Evolutionary conservation across 2,888 invertebrate genomes (phyloP), one percentile per base, ranked within the genome.

Genomic region (Antitype chi): DNA sequence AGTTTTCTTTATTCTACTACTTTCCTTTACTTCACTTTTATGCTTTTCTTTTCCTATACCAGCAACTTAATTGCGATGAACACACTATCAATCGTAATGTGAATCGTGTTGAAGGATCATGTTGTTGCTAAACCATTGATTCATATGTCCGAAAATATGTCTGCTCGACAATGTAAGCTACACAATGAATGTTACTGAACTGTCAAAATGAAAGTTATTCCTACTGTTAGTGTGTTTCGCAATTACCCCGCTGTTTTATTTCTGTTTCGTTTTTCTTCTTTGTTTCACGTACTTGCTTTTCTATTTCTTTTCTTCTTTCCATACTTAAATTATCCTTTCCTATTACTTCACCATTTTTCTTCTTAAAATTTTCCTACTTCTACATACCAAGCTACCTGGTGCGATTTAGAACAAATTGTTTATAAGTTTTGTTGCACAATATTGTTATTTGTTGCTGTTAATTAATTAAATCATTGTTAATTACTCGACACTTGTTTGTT

Each of bases 381-480:
- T 71, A 74, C 55, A 71, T 67, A 79, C 68, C 67, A 87, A 90
- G 91, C 92, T 93, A 92, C 94, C 93, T 92, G 92, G 94, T 94
- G 93, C 93, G 90, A 90, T 91, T 91, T 93, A 93, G 89, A 87
- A 89, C 85, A 87, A 89, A 82, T 80, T 89, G 71, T 77, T 82
- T 49, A 28, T 89, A 89, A 88, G 86, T 82, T 69, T 84, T 89
- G 78, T 86, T 86, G 89, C 92, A 92, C 91, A 87, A 85, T 87
- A 82, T 90, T 91, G 88, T 90, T 91, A 84, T 84, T 90, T 88
- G 86, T 91, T 88, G 78, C 88, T 92, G 89, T 92, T 93, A 87
- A 91, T 92, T 93, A 87, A 91, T 92, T 91, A 92, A 91, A 89
- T 88, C 69, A 73, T 89, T 90, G 86, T 92, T 93, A 82, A 87